Evolutionary conservation across 1,140 invertebrate genomes (phyloP), one percentile per base, ranked within the genome.

Genomic region (Cheumatopsyche charites): DNA sequence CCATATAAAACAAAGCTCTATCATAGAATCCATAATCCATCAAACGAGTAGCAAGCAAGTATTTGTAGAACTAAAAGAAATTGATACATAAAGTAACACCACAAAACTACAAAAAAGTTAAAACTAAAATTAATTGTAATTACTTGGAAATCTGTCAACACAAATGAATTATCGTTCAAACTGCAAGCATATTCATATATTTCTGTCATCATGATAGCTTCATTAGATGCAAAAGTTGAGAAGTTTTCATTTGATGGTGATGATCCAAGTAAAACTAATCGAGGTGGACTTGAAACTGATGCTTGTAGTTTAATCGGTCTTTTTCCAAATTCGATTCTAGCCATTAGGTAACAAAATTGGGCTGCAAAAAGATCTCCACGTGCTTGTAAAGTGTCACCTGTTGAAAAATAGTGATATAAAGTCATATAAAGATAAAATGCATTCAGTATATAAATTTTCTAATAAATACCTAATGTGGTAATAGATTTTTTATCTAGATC

Each of bases 341-440:
- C 93, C 80, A 97, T 90, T 70, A 98, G 83, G 83, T 97, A 97
- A 80, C 95, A 97, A 80, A 98, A 96, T 78, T 98, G 96, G 11
- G 95, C 93, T 1, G 93, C 95, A 82, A 92, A 90, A 23, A 95
- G 86, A 80, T 90, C 88, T 7, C 93, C 94, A 19, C 90, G 86
- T 15, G 87, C 79, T 68, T 83, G 80, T 0, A 92, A 81, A 1
- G 89, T 90, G 79, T 92, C 90, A 0, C 90, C 91, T 84, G 72
- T 15, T 55, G 12, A 70, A 19, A 62, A 62, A n/a, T n/a, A n/a
- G n/a, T n/a, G n/a, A n/a, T 25, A 1, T 26, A 26, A 21, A n/a
- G 13, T 26, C n/a, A n/a, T n/a, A 49, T 5, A 49, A 15, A 15
- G 5, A 49, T 5, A 61, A 21, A 61, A 61, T 62, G n/a, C 0